These are phyloP conservation scores for Actinernus sp. DNA, from an alignment of 92 coral and sea anemone species.

Conservation along the genomic window DNA sequence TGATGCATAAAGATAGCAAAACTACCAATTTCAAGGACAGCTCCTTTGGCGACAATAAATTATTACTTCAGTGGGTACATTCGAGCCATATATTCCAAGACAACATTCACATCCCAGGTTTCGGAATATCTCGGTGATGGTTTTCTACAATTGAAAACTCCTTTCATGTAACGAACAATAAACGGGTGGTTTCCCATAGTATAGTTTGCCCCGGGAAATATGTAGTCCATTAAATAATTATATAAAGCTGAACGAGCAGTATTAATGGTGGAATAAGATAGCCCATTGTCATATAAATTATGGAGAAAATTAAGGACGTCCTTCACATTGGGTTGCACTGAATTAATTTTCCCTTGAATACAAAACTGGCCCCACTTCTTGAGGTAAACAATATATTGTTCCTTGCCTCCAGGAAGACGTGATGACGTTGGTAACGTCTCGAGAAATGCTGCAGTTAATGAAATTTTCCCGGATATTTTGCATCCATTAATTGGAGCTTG, in stretches of 20 bases:
- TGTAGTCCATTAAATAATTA: slow-evolving; percentile 16
- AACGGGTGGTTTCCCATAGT: slow-evolving; percentile 44
- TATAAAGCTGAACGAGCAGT: slow-evolving; percentile 43
- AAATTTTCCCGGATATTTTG: slow-evolving; percentile 57
- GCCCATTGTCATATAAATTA: background rate
- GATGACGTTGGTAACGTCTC: slow-evolving; percentile 35
- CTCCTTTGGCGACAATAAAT: slow-evolving; percentile 27
- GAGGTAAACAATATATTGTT: slow-evolving; percentile 28
- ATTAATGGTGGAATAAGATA: slow-evolving; percentile 25
- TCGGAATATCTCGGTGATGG: slow-evolving; percentile 23
- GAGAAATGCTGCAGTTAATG: slow-evolving; percentile 15
- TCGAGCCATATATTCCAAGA: slow-evolving; percentile 10
- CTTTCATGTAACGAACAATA: slow-evolving; percentile 43
- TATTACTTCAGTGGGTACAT: slow-evolving; percentile 24
- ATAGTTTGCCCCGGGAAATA: slow-evolving; percentile 9
- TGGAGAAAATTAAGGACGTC: slow-evolving; percentile 13
- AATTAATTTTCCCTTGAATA: slow-evolving; percentile 26
- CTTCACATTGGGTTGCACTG: slow-evolving; percentile 51
- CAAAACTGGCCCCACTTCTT: slow-evolving; percentile 36
- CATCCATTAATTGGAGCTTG: slow-evolving; percentile 42
- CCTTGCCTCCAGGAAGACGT: slow-evolving; percentile 33
- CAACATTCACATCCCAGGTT: slow-evolving; percentile 41
- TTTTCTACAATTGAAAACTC: slow-evolving; percentile 33
- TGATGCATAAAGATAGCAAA: slow-evolving; percentile 31
- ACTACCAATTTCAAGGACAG: slow-evolving; percentile 27